Evolutionary conservation across 2,888 invertebrate species (phyloP), one percentile per base, ranked within the genome.

Genomic region (Kuschelorhynchus macadamiae): DNA sequence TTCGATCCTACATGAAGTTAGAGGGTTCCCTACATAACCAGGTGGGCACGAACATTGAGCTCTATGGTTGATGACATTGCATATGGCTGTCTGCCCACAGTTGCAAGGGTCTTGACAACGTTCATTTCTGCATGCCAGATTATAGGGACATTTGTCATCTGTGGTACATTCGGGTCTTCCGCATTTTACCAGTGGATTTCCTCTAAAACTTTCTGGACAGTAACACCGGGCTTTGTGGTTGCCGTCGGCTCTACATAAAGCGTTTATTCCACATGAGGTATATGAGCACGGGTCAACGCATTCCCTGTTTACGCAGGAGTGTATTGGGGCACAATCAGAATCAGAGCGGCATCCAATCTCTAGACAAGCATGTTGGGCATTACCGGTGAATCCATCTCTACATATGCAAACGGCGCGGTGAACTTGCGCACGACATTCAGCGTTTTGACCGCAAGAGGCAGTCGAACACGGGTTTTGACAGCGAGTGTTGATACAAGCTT

Each of bases 321-420:
- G 91, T 44, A 89, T 90, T 53, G 92, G 86, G 3, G 93, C 90
- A 81, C 96, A 96, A 73, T 95, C 95, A 56, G 90, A 90, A 80
- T 96, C 93, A 49, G 91, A 90, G 75, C 93, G 90, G 78, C 96
- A 96, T 75, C 96, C 94, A 74, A 94, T 89, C 79, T 92, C 89
- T 76, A 90, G 89, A 78, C 94, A 95, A 75, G 90, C 88, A 60
- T 88, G 87, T 76, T 93, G 90, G 12, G 94, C 92, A 79, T 94
- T 93, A 78, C 96, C 96, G 71, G 93, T 92, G 78, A 89, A 94
- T 32, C 93, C 92, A 74, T 92, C 91, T 73, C 90, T 86, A 78
- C 96, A 96, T 1, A 91, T 89, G 80, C 96, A 96, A 18, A 92
- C 87, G 7, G 94, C 92, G 76, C 94, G 87, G 77, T 95, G 95